phyloP scores from a whole-genome alignment of 2,888 invertebrate species.

The Argyra leucocephala region DNA sequence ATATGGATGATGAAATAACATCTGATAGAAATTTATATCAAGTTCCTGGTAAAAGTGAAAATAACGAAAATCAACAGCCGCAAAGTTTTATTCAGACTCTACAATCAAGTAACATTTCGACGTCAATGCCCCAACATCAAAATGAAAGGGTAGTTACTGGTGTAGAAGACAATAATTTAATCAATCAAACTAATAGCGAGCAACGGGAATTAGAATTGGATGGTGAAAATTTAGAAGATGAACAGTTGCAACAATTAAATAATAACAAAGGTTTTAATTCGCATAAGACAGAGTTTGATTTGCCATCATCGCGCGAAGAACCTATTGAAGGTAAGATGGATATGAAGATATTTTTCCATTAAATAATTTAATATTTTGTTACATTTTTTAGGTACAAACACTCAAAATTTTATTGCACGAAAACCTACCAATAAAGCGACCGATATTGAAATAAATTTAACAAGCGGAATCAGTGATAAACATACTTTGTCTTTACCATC shows the following conservation, averaged over 20 bases:
- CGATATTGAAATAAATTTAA: conserved; percentile 26
- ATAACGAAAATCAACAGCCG: conserved; percentile 13
- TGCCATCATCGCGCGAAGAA: conserved; percentile 43
- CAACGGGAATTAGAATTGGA: conserved; percentile 52
- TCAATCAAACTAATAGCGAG: conserved; percentile 30
- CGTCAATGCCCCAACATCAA: conserved; percentile 13
- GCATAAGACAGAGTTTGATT: conserved; percentile 22
- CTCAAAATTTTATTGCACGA: conserved; percentile 31
- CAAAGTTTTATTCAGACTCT: not conserved
- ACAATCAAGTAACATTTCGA: not conserved
- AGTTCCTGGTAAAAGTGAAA: conserved; percentile 36
- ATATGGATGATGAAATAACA: conserved; percentile 26
- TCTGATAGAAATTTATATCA: conserved; percentile 35
- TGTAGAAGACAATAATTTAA: conserved; percentile 39
- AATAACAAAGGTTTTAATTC: conserved; percentile 14
- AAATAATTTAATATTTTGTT: not conserved
- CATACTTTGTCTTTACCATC: conserved; percentile 32
- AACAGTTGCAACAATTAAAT: conserved; percentile 23
- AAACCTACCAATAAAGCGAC: conserved; percentile 18
- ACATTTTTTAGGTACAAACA: conserved; percentile 36
- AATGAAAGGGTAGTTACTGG: conserved; percentile 49
- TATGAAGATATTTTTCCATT: no score
- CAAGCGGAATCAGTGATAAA: conserved; percentile 27
- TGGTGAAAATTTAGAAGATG: conserved; percentile 50
- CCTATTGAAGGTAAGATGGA: conserved; percentile 42